Conservation (phyloP, 2,113 vertebrate genomes). For the Pogona vitticeps region DNA sequence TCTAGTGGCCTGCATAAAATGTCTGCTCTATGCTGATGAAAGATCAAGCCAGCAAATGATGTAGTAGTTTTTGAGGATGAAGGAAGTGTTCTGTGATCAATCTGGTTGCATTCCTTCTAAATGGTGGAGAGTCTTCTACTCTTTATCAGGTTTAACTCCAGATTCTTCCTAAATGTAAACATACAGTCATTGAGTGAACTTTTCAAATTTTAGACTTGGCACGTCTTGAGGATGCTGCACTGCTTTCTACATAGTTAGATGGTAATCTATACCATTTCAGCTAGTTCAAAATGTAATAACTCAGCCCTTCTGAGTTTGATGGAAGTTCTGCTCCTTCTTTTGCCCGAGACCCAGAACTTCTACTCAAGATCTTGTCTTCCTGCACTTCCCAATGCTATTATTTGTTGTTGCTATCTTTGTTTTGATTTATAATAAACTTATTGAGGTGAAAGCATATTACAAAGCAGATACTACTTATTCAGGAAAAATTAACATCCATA, state of each 20-base stretch:
- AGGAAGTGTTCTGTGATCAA: background rate
- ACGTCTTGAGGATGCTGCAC: background rate
- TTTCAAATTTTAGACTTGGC: background rate
- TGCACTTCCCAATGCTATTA: no score
- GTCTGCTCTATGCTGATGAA: background rate
- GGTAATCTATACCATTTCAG: no score
- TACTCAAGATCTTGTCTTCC: no score
- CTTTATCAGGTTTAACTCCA: background rate
- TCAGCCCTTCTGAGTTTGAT: background rate
- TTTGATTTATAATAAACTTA: no score
- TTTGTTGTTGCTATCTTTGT: no score
- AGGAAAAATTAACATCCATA: no score
- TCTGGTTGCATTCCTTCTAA: background rate
- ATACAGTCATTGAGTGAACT: background rate
- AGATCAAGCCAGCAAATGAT: background rate
- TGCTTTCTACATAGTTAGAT: no score
- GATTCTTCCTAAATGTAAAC: background rate
- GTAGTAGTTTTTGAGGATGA: background rate
- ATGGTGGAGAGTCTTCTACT: background rate
- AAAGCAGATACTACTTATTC: no score
- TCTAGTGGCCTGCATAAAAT: background rate
- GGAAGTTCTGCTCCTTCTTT: background rate
- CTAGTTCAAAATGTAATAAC: background rate
- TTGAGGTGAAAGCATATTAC: no score
- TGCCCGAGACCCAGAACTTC: background rate